Evolutionary conservation across 2,113 vertebrate species (phyloP), one percentile per base, ranked within the genome.

Genomic region (Cyanistes caeruleus): DNA sequence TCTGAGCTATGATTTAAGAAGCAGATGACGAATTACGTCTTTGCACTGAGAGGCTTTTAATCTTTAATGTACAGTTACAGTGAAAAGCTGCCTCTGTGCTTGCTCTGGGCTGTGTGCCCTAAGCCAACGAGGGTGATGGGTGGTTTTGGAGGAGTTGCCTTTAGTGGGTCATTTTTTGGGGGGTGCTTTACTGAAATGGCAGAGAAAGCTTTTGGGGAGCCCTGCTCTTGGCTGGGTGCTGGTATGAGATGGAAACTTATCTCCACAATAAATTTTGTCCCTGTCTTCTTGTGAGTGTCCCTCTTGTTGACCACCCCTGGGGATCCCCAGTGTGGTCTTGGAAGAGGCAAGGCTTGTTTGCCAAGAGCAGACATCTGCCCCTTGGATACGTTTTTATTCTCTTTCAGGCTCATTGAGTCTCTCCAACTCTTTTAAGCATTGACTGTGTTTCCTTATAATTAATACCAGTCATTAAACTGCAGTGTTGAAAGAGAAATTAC

Each of bases 401-500:
- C 43, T 89, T 94, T 74, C 35, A 81, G 88, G 62, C 85, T 89
- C 51, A 16, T 80, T 91, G 87, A 95, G 72, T 95, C 63, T 91
- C 84, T 95, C 41, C 11, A 82, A 91, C 78, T 93, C 97, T 96
- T 72, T 95, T 95, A 95, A 97, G 75, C 76, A n/a, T 63, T 92
- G 90, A 92, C 84, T 90, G 51, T 88, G 74, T 94, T 98, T 97
- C 70, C 35, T 39, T 94, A 84, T 97, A 98, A 98, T 98, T 98
- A 98, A 98, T 97, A 95, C 69, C 89, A 84, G 96, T 95, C 91
- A 97, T 98, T 98, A 98, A 97, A 92, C 89, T 90, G 90, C 90
- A 97, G 52, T 95, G 96, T 91, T 96, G 97, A 97, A 97, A 97
- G 93, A 98, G 92, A 97, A 98, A 98, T 98, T 97, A 94, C 96